Evolutionary conservation across 2,888 invertebrate genomes (phyloP).

Genomic region (Tholera decimalis): DNA sequence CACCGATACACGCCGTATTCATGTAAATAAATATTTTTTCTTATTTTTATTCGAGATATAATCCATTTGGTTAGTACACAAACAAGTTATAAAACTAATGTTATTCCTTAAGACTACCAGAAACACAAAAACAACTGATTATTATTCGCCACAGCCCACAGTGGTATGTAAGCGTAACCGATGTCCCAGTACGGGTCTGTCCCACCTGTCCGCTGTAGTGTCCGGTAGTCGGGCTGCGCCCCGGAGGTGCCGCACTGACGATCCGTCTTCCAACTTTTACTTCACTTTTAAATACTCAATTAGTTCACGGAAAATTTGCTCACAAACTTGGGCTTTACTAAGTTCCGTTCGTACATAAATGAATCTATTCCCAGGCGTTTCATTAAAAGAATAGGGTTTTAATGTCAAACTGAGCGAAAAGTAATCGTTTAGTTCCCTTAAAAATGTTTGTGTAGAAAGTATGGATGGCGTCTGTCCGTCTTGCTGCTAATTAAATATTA

Average conservation of each 20-base stretch:
- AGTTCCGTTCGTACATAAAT: constrained; percentile 3
- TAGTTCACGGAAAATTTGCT: constrained; percentile 34
- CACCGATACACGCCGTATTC: constrained; percentile 19
- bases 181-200: too few relatives aligned
- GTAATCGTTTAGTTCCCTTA: constrained; percentile 12
- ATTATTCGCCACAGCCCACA: too few relatives aligned
- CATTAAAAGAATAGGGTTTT: constrained; percentile 28
- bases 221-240: too few relatives aligned
- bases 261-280: constrained; percentile 29
- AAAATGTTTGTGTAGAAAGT: neutral
- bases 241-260: neutral
- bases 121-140: too few relatives aligned
- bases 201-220: too few relatives aligned
- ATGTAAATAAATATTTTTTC: too few relatives aligned
- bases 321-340: constrained; percentile 23
- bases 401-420: constrained; percentile 34
- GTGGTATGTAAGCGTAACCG: too few relatives aligned
- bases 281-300: constrained; percentile 44
- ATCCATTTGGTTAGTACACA: too few relatives aligned
- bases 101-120: neutral
- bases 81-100: too few relatives aligned
- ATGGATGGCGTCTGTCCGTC: neutral
- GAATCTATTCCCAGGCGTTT: constrained; percentile 9
- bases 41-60: too few relatives aligned
- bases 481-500: neutral